Base-by-base conservation (phyloP, 1,140 invertebrate species). In the Fopius arisanus region DNA sequence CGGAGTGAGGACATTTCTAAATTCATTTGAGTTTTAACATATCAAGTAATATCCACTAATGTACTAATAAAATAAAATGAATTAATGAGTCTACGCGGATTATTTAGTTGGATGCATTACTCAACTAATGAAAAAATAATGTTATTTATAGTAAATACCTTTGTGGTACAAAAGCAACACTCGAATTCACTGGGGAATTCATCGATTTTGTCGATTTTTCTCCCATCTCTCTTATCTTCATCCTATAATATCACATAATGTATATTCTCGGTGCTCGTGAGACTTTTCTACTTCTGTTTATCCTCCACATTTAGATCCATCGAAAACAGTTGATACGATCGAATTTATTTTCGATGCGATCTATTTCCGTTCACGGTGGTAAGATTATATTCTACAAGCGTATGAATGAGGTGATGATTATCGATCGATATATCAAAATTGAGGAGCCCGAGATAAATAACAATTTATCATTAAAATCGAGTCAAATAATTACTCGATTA, bases 141-240 rank as follows among this genome's bases (percentile, higher is more conserved):
- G 82, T 83, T 72, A 86, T 81, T 63, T 79, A 26, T 85, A 77
- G 84, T 86, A 87, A 87, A 92, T 96, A 96, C 95, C 94, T 96
- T 96, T 86, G 94, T 93, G 86, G 94, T 95, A 92, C 95, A 96
- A 94, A 96, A 96, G 92, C 95, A 96, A 94, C 95, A 96, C 92
- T 96, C 95, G 92, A 95, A 95, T 91, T 96, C 95, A 91, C 93
- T 95, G 90, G 94, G 94, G 88, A 95, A 89, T 88, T 94, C 93
- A 87, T 93, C 92, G 82, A 93, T 88, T 90, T 92, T 92, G 83
- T 92, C 91, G 88, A 90, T 87, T 90, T 91, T 92, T 88, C 91
- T 90, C 86, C 89, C 88, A 83, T 89, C 88, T 89, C 89, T 93
- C 92, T 93, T 91, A 85, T 90, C 90, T 88, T 91, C 90, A 86